phyloP scores from a whole-genome alignment of 2,797 vertebrate genomes.

The Erpetoichthys calabaricus region DNA sequence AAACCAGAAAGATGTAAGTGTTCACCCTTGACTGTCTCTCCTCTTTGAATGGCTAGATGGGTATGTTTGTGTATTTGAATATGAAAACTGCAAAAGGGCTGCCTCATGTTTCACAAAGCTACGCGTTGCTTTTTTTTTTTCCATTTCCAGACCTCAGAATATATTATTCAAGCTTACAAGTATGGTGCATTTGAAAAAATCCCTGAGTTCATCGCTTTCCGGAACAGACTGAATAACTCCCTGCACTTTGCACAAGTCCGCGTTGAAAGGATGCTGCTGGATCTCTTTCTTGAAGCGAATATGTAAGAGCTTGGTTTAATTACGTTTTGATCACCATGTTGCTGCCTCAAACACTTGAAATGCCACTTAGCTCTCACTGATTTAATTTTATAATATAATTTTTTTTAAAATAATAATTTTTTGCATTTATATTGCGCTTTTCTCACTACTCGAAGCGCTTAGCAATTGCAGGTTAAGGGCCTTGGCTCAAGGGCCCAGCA shows the following conservation, averaged over 20 bases:
- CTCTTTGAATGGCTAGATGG: neutral
- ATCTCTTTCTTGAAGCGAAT: conserved; percentile 87
- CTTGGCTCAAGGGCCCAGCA: too few relatives aligned
- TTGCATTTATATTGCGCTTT: too few relatives aligned
- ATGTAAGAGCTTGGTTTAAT: conserved; percentile 56
- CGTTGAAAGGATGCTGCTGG: conserved; percentile 85
- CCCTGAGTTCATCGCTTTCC: conserved; percentile 93
- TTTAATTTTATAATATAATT: too few relatives aligned
- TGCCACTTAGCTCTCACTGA: too few relatives aligned
- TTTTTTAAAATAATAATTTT: too few relatives aligned
- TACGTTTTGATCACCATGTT: neutral
- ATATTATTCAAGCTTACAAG: conserved; percentile 97
- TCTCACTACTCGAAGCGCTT: too few relatives aligned
- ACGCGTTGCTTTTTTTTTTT: neutral
- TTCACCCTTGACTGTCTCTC: neutral
- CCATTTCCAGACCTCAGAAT: conserved; percentile 86
- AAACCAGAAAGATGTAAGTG: conserved; percentile 99
- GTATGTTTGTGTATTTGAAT: too few relatives aligned
- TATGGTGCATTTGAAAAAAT: conserved; percentile 98
- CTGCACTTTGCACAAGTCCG: conserved; percentile 96
- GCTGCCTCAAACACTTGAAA: neutral
- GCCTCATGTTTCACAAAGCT: too few relatives aligned
- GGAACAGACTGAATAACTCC: conserved; percentile 87
- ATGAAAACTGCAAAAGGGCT: too few relatives aligned
- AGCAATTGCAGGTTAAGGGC: too few relatives aligned